Percentiles rank a stretch among this genome's conserved stretches.
These are phyloP conservation scores for Carabus problematicus DNA, from an alignment of 2,888 invertebrate species.

Conservation along the genomic window DNA sequence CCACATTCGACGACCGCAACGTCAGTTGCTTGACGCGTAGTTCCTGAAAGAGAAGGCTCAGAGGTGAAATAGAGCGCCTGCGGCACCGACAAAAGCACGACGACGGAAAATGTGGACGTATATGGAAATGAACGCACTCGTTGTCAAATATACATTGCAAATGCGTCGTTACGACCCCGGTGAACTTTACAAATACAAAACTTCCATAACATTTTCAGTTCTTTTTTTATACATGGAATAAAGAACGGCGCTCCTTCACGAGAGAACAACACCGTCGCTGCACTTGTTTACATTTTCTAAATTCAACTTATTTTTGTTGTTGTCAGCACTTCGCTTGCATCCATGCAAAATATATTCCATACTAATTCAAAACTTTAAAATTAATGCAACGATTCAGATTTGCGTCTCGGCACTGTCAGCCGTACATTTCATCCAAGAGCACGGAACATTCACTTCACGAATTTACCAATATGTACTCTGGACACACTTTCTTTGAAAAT, in stretches of 20 bases:
- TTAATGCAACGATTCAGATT: background rate
- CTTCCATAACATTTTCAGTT: conserved; percentile 19
- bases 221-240: conserved; percentile 9
- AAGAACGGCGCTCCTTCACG: background rate
- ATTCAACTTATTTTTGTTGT: no score
- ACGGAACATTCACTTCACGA: no score
- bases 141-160: conserved; percentile 34
- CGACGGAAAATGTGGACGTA: conserved; percentile 3
- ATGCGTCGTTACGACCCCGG: conserved; percentile 29
- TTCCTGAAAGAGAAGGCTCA: no score
- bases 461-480: no score
- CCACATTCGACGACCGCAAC: no score
- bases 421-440: background rate
- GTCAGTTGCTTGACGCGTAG: no score
- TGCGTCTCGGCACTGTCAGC: conserved; percentile 1
- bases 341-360: no score
- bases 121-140: conserved; percentile 33
- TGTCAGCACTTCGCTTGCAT: no score
- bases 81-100: conserved; percentile 10
- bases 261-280: no score
- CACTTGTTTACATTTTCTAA: no score
- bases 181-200: conserved; percentile 32
- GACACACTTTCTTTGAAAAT: no score
- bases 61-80: background rate
- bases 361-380: no score